Evolutionary conservation across 2,797 vertebrate species (phyloP).

Genomic region (Myoxocephalus aenaeus): DNA sequence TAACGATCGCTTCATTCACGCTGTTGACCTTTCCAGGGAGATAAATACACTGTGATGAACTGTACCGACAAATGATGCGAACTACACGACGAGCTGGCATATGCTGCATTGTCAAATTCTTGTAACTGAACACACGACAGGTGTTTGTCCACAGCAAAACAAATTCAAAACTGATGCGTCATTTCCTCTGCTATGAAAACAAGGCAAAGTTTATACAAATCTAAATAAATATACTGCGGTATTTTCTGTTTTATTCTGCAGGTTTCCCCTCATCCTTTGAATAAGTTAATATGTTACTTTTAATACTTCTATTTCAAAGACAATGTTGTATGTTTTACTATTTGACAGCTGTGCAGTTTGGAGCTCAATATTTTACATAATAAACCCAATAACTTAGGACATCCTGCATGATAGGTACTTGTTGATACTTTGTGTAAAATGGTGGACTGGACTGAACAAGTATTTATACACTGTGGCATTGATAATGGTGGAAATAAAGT

Average conservation of each 20-base stretch:
- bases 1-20: constrained; percentile 25
- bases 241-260: neutral
- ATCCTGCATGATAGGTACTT: too few relatives aligned
- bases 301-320: neutral
- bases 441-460: neutral
- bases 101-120: constrained; percentile 32
- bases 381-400: neutral
- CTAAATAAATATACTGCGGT: too few relatives aligned
- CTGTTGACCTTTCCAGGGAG: constrained; percentile 64
- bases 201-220: neutral
- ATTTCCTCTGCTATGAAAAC: constrained; percentile 34
- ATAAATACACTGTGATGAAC: constrained; percentile 48
- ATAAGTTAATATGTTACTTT: neutral
- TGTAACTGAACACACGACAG: constrained; percentile 21
- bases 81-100: constrained; percentile 3
- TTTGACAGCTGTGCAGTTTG: neutral
- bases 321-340: neutral
- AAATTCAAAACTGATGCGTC: neutral
- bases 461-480: neutral
- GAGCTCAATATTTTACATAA: neutral
- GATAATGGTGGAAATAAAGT: neutral
- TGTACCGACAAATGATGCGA: constrained; percentile 30
- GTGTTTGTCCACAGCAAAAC: constrained; percentile 2
- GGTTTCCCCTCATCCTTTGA: neutral
- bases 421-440: too few relatives aligned